phyloP scores from a whole-genome alignment of 2,797 vertebrate species.

The Muscicapa striata region DNA sequence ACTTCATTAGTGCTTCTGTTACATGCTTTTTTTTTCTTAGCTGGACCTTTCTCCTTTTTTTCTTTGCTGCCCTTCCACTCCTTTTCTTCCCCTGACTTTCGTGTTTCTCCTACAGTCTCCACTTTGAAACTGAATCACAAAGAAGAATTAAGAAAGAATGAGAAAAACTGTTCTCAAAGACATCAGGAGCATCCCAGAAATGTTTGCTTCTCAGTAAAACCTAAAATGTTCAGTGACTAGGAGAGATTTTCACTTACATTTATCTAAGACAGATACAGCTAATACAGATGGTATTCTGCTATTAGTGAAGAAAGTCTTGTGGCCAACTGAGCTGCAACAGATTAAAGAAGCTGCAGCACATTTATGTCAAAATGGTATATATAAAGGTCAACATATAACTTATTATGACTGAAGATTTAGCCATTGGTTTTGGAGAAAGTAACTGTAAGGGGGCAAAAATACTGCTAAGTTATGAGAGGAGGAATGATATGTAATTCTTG shows the following conservation, averaged over 20 bases:
- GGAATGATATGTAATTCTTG: not conserved
- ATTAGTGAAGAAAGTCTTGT: not conserved
- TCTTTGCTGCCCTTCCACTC: not conserved
- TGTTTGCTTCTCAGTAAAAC: not conserved
- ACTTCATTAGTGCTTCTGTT: not conserved
- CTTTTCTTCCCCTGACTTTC: not conserved
- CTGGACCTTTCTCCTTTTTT: not conserved
- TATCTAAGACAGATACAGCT: not conserved
- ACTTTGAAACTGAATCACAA: slow-evolving; percentile 2
- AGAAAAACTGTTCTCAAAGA: not conserved
- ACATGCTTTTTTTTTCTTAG: not conserved
- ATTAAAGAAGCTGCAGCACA: not conserved
- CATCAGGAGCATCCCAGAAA: slow-evolving; percentile 1
- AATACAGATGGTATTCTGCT: not conserved
- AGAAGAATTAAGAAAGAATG: slow-evolving; percentile 27
- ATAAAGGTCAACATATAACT: slow-evolving; percentile 28
- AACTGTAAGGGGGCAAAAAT: not conserved
- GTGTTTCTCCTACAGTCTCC: not conserved
- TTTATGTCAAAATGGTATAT: not conserved
- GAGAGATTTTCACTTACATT: slow-evolving; percentile 15
- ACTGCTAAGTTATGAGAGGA: not conserved
- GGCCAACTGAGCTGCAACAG: not conserved
- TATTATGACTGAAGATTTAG: not conserved
- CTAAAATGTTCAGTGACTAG: not conserved
- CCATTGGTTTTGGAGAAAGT: not conserved